These are phyloP conservation scores for Rhinogobius similis DNA, from an alignment of 2,113 vertebrate genomes.

Conservation along the genomic window DNA sequence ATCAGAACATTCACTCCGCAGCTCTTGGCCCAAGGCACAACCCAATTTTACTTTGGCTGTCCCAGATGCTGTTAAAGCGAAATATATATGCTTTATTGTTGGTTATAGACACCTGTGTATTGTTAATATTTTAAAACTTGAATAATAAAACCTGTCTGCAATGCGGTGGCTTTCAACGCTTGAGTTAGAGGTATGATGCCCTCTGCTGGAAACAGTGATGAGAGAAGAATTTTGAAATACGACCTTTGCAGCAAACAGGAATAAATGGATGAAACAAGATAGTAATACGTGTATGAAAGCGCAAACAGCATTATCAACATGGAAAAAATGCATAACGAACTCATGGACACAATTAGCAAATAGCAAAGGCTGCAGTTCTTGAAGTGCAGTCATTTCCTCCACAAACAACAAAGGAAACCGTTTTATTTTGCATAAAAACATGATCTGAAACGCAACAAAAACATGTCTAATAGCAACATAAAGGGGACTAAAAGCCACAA, in stretches of 20 bases:
- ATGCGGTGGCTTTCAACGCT: not conserved
- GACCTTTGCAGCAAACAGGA: not conserved
- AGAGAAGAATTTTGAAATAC: not conserved
- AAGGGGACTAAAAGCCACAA: no score
- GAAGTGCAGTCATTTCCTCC: no score
- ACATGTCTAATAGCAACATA: no score
- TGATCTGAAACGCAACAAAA: no score
- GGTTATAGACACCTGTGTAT: not conserved
- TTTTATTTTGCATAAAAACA: no score
- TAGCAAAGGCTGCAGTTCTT: no score
- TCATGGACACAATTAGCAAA: no score
- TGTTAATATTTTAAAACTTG: no score
- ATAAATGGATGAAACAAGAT: not conserved
- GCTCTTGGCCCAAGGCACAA: conserved; percentile 23
- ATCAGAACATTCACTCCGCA: conserved; percentile 43
- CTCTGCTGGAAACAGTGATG: not conserved
- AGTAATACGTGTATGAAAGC: not conserved
- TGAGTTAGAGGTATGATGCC: not conserved
- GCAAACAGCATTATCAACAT: no score
- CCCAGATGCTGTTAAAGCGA: not conserved
- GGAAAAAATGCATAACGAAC: no score
- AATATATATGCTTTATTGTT: not conserved
- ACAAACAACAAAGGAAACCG: no score
- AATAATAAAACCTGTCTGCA: no score
- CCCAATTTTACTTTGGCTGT: not conserved